Conservation (phyloP, 2,113 vertebrate genomes). For the Rhombomys opimus region DNA sequence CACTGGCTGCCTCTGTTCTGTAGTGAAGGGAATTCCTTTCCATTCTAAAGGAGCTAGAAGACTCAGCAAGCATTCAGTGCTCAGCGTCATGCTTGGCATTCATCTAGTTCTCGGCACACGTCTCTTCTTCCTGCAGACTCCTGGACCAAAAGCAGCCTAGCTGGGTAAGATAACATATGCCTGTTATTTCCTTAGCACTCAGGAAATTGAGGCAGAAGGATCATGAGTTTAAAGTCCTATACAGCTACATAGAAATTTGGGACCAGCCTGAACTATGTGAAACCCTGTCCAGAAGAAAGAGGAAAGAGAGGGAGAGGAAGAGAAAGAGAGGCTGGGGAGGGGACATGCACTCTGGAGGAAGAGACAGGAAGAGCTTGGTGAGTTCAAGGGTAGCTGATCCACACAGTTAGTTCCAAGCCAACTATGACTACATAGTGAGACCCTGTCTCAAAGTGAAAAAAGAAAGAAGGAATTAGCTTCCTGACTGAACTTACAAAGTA, state of each 20-base stretch:
- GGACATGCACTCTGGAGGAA: not conserved
- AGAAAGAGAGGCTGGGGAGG: not conserved
- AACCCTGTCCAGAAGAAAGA: not conserved
- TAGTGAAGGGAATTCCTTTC: not conserved
- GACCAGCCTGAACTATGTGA: not conserved
- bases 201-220: not conserved
- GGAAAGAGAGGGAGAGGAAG: not conserved
- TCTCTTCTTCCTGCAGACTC: not conserved
- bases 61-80: not conserved
- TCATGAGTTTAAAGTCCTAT: not conserved
- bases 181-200: not conserved
- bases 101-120: not conserved
- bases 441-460: not conserved
- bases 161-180: not conserved
- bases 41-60: not conserved
- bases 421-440: not conserved
- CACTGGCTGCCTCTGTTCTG: not conserved
- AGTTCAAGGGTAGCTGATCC: not conserved
- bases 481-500: slow-evolving; percentile 29
- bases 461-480: not conserved
- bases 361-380: not conserved
- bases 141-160: not conserved
- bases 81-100: not conserved
- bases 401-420: not conserved
- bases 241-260: not conserved